These are phyloP conservation scores for Oncopodura yosiiana DNA, from an alignment of 1,140 invertebrate species.

Conservation along the genomic window DNA sequence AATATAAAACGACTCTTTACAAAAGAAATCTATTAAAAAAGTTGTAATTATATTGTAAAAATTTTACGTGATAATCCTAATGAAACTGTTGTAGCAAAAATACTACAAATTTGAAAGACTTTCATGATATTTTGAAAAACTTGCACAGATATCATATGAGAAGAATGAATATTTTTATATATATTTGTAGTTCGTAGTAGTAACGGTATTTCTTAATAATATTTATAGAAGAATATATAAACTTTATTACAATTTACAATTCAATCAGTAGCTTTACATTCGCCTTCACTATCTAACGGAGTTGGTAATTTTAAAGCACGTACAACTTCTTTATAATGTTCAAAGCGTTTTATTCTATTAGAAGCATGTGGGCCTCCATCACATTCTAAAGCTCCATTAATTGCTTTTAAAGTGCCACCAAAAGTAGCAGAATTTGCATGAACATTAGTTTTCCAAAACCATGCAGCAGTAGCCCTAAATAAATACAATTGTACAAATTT, in stretches of 20 bases:
- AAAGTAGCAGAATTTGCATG: constrained; percentile 9
- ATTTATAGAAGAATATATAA: too few species aligned
- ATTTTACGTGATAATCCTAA: too few species aligned
- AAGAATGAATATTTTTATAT: background rate
- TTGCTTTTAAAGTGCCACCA: constrained; percentile 12
- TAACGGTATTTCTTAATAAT: too few species aligned
- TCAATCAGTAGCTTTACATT: constrained; percentile 1
- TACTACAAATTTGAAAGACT: too few species aligned
- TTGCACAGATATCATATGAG: too few species aligned
- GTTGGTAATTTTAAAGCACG: background rate
- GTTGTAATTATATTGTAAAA: too few species aligned
- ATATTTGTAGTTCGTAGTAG: background rate
- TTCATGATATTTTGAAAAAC: too few species aligned
- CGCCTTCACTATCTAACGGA: constrained; percentile 9
- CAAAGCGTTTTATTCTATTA: constrained; percentile 8
- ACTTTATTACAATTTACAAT: too few species aligned
- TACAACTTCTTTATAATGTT: constrained; percentile 10
- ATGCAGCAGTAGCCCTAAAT: constrained; percentile 9
- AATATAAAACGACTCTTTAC: too few species aligned
- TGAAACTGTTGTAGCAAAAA: too few species aligned
- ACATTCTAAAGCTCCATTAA: constrained; percentile 22
- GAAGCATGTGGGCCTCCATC: constrained; percentile 13
- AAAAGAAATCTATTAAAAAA: too few species aligned
- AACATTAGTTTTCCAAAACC: constrained; percentile 24
- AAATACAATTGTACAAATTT: background rate